Percentiles rank a stretch among this genome's conserved stretches.
Conservation (phyloP, 1,140 invertebrate genomes). For the Bombus breviceps region DNA sequence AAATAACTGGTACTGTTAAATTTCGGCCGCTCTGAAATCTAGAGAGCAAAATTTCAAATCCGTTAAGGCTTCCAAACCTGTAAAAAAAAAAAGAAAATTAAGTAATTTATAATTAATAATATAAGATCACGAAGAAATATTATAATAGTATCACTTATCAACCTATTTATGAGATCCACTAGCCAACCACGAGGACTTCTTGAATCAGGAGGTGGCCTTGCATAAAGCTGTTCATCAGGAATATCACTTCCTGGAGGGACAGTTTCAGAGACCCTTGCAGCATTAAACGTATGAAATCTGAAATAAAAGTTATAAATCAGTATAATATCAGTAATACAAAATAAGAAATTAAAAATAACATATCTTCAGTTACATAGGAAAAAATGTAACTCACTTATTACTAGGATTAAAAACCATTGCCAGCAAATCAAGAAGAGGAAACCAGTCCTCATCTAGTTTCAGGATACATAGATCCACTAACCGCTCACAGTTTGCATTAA, state of each 20-base stretch:
- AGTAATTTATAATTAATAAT: neutral
- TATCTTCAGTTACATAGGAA: neutral
- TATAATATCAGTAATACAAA: neutral
- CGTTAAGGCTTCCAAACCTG: constrained; percentile 93
- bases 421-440: constrained; percentile 95
- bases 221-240: constrained; percentile 91
- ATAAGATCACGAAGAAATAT: neutral
- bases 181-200: constrained; percentile 94
- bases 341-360: neutral
- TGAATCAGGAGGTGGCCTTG: constrained; percentile 89
- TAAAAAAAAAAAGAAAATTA: constrained; percentile 67
- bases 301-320: constrained; percentile 66
- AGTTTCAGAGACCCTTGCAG: constrained; percentile 91
- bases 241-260: constrained; percentile 86
- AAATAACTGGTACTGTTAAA: constrained; percentile 91
- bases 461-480: constrained; percentile 95
- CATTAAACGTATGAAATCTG: constrained; percentile 97
- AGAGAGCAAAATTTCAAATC: constrained; percentile 94
- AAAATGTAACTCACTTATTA: constrained; percentile 88
- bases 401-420: constrained; percentile 96
- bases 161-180: constrained; percentile 96
- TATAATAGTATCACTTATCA: constrained; percentile 64
- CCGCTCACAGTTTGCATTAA: constrained; percentile 95
- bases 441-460: constrained; percentile 96
- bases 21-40: constrained; percentile 90